phyloP scores from a whole-genome alignment of 2,888 invertebrate genomes.

The Plebejus melissa region DNA sequence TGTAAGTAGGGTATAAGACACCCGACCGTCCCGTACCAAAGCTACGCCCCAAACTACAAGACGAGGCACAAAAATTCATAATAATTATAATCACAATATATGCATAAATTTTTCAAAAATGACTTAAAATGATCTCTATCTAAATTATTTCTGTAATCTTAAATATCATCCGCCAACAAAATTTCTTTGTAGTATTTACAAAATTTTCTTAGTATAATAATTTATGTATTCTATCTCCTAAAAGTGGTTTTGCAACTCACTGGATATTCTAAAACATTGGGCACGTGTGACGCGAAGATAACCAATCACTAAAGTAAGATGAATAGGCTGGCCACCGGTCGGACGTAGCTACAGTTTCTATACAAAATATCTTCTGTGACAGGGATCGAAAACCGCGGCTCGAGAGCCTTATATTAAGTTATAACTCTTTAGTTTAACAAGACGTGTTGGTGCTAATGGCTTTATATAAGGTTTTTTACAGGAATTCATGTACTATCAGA shows the following conservation, averaged over 20 bases:
- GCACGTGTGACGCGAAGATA: slow-evolving; percentile 5
- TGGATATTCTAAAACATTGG: slow-evolving; percentile 4
- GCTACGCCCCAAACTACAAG: not conserved
- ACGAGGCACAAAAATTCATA: no score
- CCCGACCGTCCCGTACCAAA: not conserved
- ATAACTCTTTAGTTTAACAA: not conserved
- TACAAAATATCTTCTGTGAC: not conserved
- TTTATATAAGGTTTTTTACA: not conserved
- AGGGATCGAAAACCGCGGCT: not conserved
- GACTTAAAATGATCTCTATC: not conserved
- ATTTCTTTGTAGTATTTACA: no score
- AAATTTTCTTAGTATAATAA: not conserved
- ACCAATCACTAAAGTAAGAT: slow-evolving; percentile 21
- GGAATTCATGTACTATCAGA: not conserved
- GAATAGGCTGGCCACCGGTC: not conserved
- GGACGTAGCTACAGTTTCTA: not conserved
- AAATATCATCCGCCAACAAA: not conserved
- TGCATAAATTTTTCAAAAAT: not conserved
- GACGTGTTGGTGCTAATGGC: not conserved
- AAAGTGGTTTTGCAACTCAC: slow-evolving; percentile 1
- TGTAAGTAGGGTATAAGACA: not conserved
- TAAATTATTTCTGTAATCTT: not conserved
- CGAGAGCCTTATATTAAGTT: not conserved
- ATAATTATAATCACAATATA: no score
- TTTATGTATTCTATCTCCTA: not conserved